phyloP scores from a whole-genome alignment of 2,888 invertebrate species.

The Drosophila rubida region DNA sequence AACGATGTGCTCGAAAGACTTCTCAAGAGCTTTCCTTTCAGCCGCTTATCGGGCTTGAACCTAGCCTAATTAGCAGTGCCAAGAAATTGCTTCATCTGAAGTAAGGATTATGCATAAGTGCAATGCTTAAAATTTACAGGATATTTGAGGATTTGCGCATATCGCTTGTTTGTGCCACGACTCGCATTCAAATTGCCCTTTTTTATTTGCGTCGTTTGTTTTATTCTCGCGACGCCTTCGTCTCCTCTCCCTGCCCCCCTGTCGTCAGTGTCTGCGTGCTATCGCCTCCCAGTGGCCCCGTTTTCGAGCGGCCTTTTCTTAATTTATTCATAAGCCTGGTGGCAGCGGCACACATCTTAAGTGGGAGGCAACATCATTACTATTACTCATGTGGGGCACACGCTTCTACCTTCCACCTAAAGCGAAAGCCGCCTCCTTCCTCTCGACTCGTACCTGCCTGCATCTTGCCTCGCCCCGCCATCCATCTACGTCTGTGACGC shows the following conservation, averaged over 20 bases:
- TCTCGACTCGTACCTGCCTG: not conserved
- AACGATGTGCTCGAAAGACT: not conserved
- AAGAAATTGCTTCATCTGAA: not conserved
- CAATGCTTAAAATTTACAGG: conserved; percentile 27
- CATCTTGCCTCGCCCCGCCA: not conserved
- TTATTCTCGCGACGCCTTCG: conserved; percentile 61
- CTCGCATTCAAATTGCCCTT: conserved; percentile 74
- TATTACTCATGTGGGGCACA: conserved; percentile 75
- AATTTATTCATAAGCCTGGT: conserved; percentile 81
- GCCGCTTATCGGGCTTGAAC: not conserved
- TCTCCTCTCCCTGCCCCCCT: not conserved
- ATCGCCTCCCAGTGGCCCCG: conserved; percentile 21
- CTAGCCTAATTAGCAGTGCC: not conserved
- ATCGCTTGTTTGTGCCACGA: conserved; percentile 23
- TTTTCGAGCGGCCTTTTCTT: conserved; percentile 54
- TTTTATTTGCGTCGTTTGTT: conserved; percentile 62
- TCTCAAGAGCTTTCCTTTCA: not conserved
- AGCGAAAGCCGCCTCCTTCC: conserved; percentile 8
- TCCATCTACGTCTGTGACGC: not conserved
- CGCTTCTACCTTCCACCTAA: conserved; percentile 19
- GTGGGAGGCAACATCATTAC: conserved; percentile 75
- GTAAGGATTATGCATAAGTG: not conserved
- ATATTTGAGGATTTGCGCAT: conserved; percentile 37
- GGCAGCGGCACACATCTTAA: conserved; percentile 62
- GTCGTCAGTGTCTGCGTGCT: not conserved